Conservation (phyloP, 2,113 vertebrate genomes). For the Nothoprocta pentlandii region DNA sequence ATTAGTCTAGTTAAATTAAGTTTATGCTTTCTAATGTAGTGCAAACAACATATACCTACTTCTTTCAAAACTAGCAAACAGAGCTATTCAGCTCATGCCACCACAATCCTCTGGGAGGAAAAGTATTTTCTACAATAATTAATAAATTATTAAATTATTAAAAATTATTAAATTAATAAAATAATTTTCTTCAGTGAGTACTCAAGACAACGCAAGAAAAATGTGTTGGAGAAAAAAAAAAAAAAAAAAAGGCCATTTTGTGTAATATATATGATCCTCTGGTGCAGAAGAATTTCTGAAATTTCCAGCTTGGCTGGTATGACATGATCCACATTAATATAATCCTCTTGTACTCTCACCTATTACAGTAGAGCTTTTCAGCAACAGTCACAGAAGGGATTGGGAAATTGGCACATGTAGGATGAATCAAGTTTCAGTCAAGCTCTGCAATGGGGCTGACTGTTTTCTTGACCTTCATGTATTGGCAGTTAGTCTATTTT, state of each 20-base stretch:
- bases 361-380: conserved; percentile 4
- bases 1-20: conserved; percentile 28
- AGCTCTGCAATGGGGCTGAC: background rate
- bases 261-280: background rate
- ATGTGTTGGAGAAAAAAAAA: background rate
- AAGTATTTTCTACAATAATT: too few relatives aligned
- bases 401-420: background rate
- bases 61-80: background rate
- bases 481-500: background rate
- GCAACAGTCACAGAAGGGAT: background rate
- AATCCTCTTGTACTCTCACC: conserved; percentile 6
- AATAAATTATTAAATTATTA: too few relatives aligned
- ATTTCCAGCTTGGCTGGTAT: background rate
- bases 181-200: background rate
- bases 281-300: background rate
- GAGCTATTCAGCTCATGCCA: background rate
- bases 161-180: too few relatives aligned
- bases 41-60: background rate
- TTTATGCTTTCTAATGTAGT: background rate
- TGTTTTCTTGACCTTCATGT: conserved; percentile 6
- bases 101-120: too few relatives aligned
- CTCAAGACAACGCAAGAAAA: background rate
- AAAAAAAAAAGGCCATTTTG: background rate
- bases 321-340: background rate
- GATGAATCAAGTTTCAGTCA: conserved; percentile 13